phyloP scores from a whole-genome alignment of 1,140 invertebrate species.

The Tenebrio molitor region DNA sequence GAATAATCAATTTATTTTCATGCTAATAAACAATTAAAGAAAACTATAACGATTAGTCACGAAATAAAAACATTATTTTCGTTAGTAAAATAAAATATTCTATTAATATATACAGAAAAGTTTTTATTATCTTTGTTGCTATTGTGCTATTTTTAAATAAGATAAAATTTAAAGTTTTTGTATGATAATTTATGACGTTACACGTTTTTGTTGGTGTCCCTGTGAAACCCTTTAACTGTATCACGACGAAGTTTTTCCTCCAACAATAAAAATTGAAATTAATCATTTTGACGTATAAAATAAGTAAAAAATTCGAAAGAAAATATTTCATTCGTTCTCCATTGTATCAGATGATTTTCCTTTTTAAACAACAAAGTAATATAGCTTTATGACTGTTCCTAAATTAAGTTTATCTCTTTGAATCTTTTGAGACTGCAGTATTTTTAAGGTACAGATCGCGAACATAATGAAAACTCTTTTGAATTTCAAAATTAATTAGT shows the following conservation, averaged over 20 bases:
- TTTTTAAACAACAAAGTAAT: conserved; percentile 19
- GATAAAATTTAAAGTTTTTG: conserved; percentile 13
- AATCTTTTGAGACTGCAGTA: conserved; percentile 9
- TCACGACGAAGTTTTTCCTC: conserved; percentile 32
- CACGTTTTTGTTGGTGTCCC: conserved; percentile 11
- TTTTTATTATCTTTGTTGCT: conserved; percentile 28
- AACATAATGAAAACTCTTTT: conserved; percentile 17
- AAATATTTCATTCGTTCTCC: conserved; percentile 5
- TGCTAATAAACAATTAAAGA: conserved; percentile 45
- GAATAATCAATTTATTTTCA: conserved; percentile 43
- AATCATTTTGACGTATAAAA: conserved; percentile 22
- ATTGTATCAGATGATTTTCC: conserved; percentile 13
- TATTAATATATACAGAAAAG: conserved; percentile 22
- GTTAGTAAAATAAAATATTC: conserved; percentile 24
- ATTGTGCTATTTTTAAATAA: conserved; percentile 13
- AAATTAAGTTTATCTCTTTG: conserved; percentile 31
- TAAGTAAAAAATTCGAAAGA: conserved; percentile 24
- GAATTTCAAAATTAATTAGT: conserved; percentile 28
- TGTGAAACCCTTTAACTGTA: conserved; percentile 22
- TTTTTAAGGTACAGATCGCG: conserved; percentile 20
- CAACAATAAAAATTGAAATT: conserved; percentile 7
- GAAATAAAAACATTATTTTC: conserved; percentile 33
- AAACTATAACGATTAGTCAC: conserved; percentile 42
- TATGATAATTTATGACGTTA: conserved; percentile 5
- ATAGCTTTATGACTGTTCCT: conserved; percentile 16